Conservation (phyloP, 1,140 invertebrate genomes). For the Penaeus vannamei region DNA sequence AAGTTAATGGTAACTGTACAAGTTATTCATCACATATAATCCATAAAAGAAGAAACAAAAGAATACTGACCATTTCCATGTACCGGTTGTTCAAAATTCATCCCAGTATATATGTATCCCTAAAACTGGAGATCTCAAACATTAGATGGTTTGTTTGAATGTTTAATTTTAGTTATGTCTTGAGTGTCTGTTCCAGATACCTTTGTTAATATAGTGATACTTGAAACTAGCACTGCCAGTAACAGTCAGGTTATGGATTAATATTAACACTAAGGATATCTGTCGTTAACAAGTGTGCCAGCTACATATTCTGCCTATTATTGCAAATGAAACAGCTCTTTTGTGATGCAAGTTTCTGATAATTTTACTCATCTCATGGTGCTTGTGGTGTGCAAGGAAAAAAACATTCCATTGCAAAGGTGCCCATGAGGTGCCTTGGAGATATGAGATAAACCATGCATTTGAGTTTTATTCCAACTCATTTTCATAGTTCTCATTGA, state of each 20-base stretch:
- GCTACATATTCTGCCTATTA: constrained; percentile 58
- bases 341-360: neutral
- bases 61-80: too few species aligned
- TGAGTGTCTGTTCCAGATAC: constrained; percentile 53
- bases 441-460: constrained; percentile 37
- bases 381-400: constrained; percentile 49
- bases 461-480: constrained; percentile 21
- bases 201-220: constrained; percentile 59
- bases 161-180: constrained; percentile 48
- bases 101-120: constrained; percentile 16
- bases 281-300: constrained; percentile 56
- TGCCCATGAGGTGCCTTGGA: constrained; percentile 1
- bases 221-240: constrained; percentile 63
- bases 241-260: constrained; percentile 42
- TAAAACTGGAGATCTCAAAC: constrained; percentile 40
- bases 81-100: constrained; percentile 1
- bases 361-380: constrained; percentile 24
- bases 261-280: constrained; percentile 56
- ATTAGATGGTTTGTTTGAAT: constrained; percentile 44
- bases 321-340: constrained; percentile 37
- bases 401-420: constrained; percentile 35
- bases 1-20: constrained; percentile 21
- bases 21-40: constrained; percentile 30
- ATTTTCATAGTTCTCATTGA: constrained; percentile 1
- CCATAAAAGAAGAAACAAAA: neutral